Evolutionary conservation across 2,888 invertebrate species (phyloP).

Genomic region (Cosmia trapezina): DNA sequence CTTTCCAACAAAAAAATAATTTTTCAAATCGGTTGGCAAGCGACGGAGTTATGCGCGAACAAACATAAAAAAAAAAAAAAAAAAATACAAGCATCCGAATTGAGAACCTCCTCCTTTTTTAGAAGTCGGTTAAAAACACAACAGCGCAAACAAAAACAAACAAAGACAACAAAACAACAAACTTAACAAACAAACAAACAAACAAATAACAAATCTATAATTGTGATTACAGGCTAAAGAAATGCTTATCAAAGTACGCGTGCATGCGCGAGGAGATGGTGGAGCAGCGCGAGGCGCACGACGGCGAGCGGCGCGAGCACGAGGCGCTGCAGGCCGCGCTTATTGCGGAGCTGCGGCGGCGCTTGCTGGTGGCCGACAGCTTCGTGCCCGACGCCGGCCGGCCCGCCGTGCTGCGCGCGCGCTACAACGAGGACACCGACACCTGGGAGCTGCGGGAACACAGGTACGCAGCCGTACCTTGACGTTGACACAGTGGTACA

Average conservation of each 20-base stretch:
- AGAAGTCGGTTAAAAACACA: no score
- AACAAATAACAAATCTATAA: not conserved
- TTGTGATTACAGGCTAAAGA: slow-evolving; percentile 93
- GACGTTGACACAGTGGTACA: no score
- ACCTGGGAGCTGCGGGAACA: slow-evolving; percentile 94
- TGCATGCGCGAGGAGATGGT: slow-evolving; percentile 88
- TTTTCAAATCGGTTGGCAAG: no score
- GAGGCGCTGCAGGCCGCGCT: slow-evolving; percentile 96
- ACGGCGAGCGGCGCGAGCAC: slow-evolving; percentile 97
- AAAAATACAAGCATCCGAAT: no score
- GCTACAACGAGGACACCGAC: slow-evolving; percentile 87
- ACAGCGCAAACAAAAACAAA: no score
- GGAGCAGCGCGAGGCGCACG: slow-evolving; percentile 94
- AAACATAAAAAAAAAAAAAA: no score
- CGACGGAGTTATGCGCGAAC: no score
- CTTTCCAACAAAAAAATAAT: no score
- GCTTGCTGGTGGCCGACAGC: slow-evolving; percentile 96
- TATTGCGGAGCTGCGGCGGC: slow-evolving; percentile 96
- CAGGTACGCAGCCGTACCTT: no score
- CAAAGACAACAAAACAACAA: no score
- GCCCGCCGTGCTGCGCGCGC: slow-evolving; percentile 89
- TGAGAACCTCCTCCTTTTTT: no score
- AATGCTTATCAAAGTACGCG: slow-evolving; percentile 96
- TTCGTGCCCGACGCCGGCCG: slow-evolving; percentile 93
- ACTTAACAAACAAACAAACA: no score